A percentile compares a stretch with the other conserved stretches of the same genome.
Evolutionary conservation across 2,888 invertebrate genomes (phyloP).

Genomic region (Drosophila maculinotata): DNA sequence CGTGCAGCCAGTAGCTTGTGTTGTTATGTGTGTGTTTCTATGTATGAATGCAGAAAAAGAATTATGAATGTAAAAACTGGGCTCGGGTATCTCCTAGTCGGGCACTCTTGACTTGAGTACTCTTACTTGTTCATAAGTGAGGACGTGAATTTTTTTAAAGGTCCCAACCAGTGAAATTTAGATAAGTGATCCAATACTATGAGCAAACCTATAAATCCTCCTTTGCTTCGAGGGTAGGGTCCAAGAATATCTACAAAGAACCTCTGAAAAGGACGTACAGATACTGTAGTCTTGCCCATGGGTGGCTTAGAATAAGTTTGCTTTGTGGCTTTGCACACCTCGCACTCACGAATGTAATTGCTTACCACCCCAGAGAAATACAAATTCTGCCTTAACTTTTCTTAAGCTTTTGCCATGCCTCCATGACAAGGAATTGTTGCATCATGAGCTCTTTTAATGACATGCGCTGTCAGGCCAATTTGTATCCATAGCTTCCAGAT

Average conservation of each 20-base stretch:
- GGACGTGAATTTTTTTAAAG: background rate
- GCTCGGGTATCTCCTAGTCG: no score
- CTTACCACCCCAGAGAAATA: no score
- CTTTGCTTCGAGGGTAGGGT: conserved; percentile 2
- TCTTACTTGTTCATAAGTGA: no score
- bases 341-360: background rate
- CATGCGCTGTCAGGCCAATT: background rate
- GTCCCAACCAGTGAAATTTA: conserved; percentile 6
- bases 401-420: background rate
- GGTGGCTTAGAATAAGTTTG: background rate
- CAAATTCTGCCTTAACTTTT: no score
- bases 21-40: no score
- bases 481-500: background rate
- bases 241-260: conserved; percentile 2
- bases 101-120: no score
- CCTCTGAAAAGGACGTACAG: background rate
- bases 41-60: no score
- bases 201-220: background rate
- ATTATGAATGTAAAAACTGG: no score
- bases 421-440: background rate
- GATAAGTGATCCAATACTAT: conserved; percentile 11
- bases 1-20: no score
- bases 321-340: background rate
- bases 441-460: background rate
- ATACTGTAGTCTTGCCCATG: background rate